Conservation (phyloP, 2,113 vertebrate species). For the Zosterops lateralis region DNA sequence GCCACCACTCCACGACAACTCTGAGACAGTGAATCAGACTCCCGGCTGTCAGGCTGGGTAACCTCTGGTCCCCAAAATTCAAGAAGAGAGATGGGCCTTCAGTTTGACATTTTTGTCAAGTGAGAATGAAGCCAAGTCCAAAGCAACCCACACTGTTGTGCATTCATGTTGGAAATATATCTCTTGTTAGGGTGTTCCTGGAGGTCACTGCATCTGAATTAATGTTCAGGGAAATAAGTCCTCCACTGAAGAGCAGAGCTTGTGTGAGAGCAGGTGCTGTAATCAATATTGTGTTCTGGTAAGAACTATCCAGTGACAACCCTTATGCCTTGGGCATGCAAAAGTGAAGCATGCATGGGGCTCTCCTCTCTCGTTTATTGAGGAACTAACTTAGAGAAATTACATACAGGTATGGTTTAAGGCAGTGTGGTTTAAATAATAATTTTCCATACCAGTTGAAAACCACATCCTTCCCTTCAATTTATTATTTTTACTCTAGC, state of each 20-base stretch:
- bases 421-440: neutral
- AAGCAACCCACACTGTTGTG: neutral
- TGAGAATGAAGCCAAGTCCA: neutral
- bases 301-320: neutral
- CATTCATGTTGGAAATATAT: neutral
- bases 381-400: neutral
- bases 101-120: conserved; percentile 10
- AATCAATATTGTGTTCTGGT: neutral
- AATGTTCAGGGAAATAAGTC: neutral
- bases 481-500: neutral
- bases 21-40: neutral
- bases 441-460: neutral
- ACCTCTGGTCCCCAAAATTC: neutral
- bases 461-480: neutral
- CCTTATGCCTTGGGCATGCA: neutral
- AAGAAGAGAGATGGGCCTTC: neutral
- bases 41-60: neutral
- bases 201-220: neutral
- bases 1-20: neutral
- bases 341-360: neutral
- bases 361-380: neutral
- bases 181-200: neutral
- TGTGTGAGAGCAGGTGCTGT: neutral
- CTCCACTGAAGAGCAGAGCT: neutral
- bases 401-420: neutral